A percentile compares a stretch with the other conserved stretches of the same genome.
These are phyloP conservation scores for Pomacea maculata DNA, from an alignment of 1,140 invertebrate genomes.

Conservation along the genomic window DNA sequence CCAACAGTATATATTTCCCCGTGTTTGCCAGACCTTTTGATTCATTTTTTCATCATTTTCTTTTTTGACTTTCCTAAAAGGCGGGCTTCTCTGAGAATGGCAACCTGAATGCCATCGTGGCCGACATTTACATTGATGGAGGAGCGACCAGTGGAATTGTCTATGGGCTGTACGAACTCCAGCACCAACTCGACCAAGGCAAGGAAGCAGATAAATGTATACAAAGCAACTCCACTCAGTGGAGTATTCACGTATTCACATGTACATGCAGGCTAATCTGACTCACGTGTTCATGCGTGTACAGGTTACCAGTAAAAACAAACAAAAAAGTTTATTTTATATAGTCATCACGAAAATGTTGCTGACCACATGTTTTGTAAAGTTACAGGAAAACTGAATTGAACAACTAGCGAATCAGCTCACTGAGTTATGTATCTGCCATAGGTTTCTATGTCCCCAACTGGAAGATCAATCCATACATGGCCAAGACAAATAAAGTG, in stretches of 20 bases:
- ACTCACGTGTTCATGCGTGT: neutral
- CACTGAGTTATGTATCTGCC: neutral
- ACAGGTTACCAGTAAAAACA: neutral
- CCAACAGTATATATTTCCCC: too few species aligned
- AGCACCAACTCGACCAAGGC: slow-evolving; percentile 30
- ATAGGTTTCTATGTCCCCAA: slow-evolving; percentile 44
- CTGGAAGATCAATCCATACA: slow-evolving; percentile 35
- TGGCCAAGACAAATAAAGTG: slow-evolving; percentile 43
- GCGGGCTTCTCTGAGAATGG: slow-evolving; percentile 43
- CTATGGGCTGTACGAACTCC: neutral
- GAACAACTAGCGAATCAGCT: neutral
- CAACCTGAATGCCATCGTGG: slow-evolving; percentile 29
- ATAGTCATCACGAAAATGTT: neutral
- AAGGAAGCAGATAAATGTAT: neutral
- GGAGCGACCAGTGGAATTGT: slow-evolving; percentile 14
- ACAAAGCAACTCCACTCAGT: too few species aligned
- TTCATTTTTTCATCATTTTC: slow-evolving; percentile 1
- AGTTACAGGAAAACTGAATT: neutral
- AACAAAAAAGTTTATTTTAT: neutral
- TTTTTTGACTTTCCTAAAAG: slow-evolving; percentile 29
- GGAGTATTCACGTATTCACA: too few species aligned
- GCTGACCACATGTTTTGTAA: neutral
- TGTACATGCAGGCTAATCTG: too few species aligned
- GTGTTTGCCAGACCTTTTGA: too few species aligned
- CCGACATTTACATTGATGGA: slow-evolving; percentile 29